phyloP scores from a whole-genome alignment of 2,797 vertebrate species.

The Zenarchopterus dispar region DNA sequence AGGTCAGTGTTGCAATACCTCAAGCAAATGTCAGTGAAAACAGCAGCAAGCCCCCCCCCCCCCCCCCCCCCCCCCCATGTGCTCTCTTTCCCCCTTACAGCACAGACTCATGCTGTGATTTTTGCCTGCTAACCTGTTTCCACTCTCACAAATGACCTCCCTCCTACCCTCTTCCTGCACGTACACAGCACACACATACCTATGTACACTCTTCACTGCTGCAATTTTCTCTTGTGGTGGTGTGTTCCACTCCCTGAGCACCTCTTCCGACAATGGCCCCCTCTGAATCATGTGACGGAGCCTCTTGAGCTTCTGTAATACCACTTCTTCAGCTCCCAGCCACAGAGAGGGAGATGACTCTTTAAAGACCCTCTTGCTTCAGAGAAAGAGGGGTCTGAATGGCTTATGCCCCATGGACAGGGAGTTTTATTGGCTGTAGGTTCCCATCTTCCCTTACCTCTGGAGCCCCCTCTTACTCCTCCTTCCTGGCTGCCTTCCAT shows the following conservation, averaged over 20 bases:
- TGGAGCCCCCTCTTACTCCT: neutral
- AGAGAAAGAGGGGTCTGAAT: conserved; percentile 51
- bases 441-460: conserved; percentile 50
- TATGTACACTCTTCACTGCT: conserved; percentile 3
- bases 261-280: conserved; percentile 47
- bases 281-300: conserved; percentile 59
- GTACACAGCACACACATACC: conserved; percentile 20
- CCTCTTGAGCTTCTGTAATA: conserved; percentile 57
- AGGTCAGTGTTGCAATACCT: conserved; percentile 67
- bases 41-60: conserved; percentile 36
- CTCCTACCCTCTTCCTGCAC: conserved; percentile 19
- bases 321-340: conserved; percentile 56
- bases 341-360: conserved; percentile 33
- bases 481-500: conserved; percentile 41
- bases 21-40: conserved; percentile 74
- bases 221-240: conserved; percentile 51
- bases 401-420: conserved; percentile 56
- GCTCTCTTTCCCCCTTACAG: conserved; percentile 10
- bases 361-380: conserved; percentile 55
- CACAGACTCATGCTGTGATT: conserved; percentile 26
- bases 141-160: conserved; percentile 39
- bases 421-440: conserved; percentile 74
- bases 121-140: conserved; percentile 53
- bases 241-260: conserved; percentile 54
- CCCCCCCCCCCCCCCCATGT: neutral